Percentiles rank a stretch among this genome's conserved stretches.
phyloP scores from a whole-genome alignment of 2,888 invertebrate species.

The Acleris emargana region DNA sequence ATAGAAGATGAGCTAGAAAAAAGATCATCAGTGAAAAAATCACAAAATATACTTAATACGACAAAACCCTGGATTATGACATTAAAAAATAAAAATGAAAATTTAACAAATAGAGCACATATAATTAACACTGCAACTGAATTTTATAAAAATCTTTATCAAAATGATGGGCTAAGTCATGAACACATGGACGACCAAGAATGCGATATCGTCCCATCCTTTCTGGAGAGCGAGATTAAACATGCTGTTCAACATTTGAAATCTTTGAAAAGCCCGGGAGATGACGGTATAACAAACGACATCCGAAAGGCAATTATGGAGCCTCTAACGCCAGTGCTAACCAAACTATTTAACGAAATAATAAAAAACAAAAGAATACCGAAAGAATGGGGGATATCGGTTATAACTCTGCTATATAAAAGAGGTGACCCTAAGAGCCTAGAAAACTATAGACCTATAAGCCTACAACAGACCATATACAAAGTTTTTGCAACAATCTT shows the following conservation, averaged over 20 bases:
- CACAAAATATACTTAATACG: not conserved
- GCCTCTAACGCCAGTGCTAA: not conserved
- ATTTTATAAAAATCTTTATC: not conserved
- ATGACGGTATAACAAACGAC: not conserved
- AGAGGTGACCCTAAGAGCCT: not conserved
- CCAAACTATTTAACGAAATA: not conserved
- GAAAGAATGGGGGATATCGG: not conserved
- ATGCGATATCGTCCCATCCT: not conserved
- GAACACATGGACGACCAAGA: not conserved
- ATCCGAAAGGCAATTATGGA: not conserved
- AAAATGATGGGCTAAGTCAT: not conserved
- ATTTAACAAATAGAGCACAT: not conserved
- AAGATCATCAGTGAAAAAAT: conserved; percentile 5
- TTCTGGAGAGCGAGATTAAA: not conserved
- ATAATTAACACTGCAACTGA: not conserved
- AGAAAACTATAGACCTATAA: conserved; percentile 6
- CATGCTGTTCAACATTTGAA: not conserved
- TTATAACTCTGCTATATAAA: conserved; percentile 5
- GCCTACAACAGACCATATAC: conserved; percentile 9
- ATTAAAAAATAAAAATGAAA: not conserved
- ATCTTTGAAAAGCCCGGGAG: not conserved
- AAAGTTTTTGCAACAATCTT: conserved; percentile 1
- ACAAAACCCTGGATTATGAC: conserved; percentile 2
- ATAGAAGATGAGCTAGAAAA: conserved; percentile 16
- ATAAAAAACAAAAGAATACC: not conserved